Conservation (phyloP, 2,113 vertebrate genomes). For the Cariama cristata region DNA sequence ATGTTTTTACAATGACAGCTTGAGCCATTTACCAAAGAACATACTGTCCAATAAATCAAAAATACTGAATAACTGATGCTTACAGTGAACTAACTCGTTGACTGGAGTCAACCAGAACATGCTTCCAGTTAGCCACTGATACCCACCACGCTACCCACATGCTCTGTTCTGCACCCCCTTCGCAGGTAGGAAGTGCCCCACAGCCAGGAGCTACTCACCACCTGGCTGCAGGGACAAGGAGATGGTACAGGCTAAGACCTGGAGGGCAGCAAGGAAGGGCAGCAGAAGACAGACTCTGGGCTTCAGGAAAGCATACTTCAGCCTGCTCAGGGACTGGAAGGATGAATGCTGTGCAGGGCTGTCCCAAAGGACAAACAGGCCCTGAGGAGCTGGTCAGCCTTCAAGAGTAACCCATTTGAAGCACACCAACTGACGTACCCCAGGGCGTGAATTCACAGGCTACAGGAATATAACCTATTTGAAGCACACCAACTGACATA, state of each 20-base stretch:
- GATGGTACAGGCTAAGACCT: background rate
- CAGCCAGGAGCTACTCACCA: background rate
- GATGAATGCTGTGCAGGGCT: background rate
- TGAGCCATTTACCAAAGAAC: background rate
- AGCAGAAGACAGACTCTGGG: background rate
- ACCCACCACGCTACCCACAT: rapidly evolving
- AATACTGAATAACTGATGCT: background rate
- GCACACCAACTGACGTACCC: background rate
- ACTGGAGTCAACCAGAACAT: background rate
- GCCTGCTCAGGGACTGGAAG: background rate
- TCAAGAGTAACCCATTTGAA: background rate
- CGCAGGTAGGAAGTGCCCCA: background rate
- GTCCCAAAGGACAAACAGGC: background rate
- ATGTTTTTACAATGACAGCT: background rate
- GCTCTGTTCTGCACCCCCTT: background rate
- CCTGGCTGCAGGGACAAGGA: background rate
- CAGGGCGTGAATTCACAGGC: background rate
- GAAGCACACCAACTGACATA: background rate
- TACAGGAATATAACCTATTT: background rate
- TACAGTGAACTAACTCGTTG: background rate
- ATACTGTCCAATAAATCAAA: background rate
- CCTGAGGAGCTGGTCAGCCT: background rate
- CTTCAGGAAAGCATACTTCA: background rate
- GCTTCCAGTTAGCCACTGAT: background rate
- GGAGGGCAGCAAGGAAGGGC: background rate